Percentiles rank a stretch among this genome's conserved stretches.
Conservation (phyloP, 2,797 vertebrate species). For the Leptoclinus maculatus region DNA sequence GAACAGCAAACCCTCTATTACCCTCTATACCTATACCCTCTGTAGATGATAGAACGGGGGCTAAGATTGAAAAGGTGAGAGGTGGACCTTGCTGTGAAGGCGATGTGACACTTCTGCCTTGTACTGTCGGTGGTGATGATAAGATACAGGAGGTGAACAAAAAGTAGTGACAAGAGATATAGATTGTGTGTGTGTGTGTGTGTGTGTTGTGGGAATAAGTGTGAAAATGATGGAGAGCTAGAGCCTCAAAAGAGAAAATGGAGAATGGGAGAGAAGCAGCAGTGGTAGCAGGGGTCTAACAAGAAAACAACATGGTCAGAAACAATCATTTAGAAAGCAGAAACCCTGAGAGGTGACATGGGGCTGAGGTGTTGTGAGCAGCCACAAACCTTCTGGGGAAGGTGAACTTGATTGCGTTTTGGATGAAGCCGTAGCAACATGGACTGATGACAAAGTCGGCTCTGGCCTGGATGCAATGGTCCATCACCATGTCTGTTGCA, state of each 20-base stretch:
- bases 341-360: not conserved
- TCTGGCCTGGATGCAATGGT: conserved; percentile 87
- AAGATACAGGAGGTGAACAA: conserved; percentile 38
- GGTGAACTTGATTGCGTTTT: conserved; percentile 93
- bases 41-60: conserved; percentile 14
- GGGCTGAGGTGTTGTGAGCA: not conserved
- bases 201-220: not conserved
- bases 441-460: conserved; percentile 94
- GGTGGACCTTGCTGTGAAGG: conserved; percentile 31
- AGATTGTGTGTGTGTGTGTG: conserved; percentile 1
- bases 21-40: too few relatives aligned
- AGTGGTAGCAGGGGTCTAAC: conserved; percentile 2
- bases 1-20: not conserved
- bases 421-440: conserved; percentile 98
- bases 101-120: conserved; percentile 42
- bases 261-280: not conserved
- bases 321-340: conserved; percentile 17
- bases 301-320: conserved; percentile 37
- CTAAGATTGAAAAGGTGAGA: conserved; percentile 29
- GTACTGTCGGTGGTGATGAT: conserved; percentile 35
- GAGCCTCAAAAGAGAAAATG: conserved; percentile 6
- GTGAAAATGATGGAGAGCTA: conserved; percentile 22
- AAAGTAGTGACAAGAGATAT: conserved; percentile 27
- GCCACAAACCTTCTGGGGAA: conserved; percentile 92
- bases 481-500: conserved; percentile 98